A percentile compares a stretch with the other conserved stretches of the same genome.
Evolutionary conservation across 2,797 vertebrate species (phyloP).

Genomic region (Malurus splendens): DNA sequence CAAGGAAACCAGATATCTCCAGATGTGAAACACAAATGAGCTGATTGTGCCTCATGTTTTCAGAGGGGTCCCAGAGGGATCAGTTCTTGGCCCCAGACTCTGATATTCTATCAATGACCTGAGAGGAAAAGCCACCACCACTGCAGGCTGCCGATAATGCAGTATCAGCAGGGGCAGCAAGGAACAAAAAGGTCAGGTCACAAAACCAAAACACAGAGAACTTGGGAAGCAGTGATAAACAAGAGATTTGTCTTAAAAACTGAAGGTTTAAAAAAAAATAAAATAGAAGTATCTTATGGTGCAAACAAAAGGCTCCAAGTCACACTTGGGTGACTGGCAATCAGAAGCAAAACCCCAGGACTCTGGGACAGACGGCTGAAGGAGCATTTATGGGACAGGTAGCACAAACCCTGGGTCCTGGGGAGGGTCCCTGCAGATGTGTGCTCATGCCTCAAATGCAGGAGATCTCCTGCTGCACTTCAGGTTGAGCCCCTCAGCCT

Average conservation of each 20-base stretch:
- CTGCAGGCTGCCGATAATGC: neutral
- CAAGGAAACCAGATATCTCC: neutral
- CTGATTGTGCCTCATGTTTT: neutral
- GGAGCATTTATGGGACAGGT: neutral
- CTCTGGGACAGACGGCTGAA: neutral
- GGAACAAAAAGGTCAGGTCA: neutral
- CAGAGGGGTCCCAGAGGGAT: neutral
- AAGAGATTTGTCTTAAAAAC: neutral
- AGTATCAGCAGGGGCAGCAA: neutral
- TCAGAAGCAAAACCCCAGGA: neutral
- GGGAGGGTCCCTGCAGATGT: neutral
- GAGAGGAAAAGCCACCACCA: neutral
- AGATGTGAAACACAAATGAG: neutral
- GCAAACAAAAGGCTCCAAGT: neutral
- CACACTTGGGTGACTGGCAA: rapidly evolving
- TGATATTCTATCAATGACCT: neutral
- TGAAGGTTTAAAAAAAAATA: neutral
- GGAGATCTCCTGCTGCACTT: neutral
- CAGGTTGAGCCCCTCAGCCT: rapidly evolving
- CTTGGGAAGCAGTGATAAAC: neutral
- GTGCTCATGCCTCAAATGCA: rapidly evolving
- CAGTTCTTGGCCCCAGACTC: neutral
- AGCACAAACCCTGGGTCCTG: rapidly evolving
- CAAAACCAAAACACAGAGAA: neutral
- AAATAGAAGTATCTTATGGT: neutral